A percentile compares a stretch with the other conserved stretches of the same genome.
These are phyloP conservation scores for Pipistrellus nathusii DNA, from an alignment of 2,797 vertebrate species.

Conservation along the genomic window DNA sequence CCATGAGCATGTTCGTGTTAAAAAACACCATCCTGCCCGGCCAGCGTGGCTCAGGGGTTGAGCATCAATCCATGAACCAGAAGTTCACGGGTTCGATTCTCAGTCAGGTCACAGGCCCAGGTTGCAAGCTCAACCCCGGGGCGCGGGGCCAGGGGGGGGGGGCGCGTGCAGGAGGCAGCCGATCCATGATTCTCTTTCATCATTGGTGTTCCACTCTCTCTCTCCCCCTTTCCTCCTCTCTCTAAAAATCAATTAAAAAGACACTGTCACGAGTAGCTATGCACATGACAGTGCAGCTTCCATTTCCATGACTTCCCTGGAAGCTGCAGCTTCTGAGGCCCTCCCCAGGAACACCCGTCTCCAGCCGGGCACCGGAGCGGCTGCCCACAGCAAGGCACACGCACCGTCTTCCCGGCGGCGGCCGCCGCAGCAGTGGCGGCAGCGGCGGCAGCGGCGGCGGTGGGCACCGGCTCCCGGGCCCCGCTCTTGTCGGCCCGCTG, in stretches of 20 bases:
- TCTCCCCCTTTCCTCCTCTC: no score
- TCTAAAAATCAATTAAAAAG: no score
- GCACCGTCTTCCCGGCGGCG: conserved; percentile 61
- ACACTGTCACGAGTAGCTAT: background rate
- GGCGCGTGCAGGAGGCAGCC: no score
- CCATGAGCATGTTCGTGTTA: background rate
- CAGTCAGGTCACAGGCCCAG: no score
- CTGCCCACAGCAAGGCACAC: background rate
- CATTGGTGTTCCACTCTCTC: no score
- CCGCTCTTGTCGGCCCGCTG: conserved; percentile 80
- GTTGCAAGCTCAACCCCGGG: no score
- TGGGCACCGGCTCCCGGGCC: conserved; percentile 79
- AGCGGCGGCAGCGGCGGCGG: background rate
- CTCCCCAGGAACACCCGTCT: background rate
- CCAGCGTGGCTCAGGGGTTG: no score
- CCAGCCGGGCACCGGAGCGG: background rate
- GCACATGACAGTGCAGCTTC: background rate
- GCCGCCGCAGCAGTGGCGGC: background rate
- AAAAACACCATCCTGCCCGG: background rate
- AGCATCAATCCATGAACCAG: no score
- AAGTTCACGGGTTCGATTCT: no score
- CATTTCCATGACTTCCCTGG: background rate
- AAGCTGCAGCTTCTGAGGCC: background rate
- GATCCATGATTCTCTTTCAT: no score
- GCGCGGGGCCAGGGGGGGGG: no score